A percentile compares a stretch with the other conserved stretches of the same genome.
phyloP scores from a whole-genome alignment of 2,888 invertebrate genomes.

The Hedychridium roseum region DNA sequence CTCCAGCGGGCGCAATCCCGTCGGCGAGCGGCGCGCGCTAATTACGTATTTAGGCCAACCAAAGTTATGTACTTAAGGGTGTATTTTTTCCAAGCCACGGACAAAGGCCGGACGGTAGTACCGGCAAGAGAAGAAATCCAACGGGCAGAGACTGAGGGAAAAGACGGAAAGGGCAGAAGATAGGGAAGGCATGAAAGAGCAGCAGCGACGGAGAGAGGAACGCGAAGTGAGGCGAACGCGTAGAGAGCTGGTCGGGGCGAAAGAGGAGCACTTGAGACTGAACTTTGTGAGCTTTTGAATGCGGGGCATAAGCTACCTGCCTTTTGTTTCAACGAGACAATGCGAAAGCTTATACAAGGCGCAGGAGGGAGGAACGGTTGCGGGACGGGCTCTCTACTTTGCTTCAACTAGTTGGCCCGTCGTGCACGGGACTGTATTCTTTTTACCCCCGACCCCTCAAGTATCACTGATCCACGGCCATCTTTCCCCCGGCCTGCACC shows the following conservation, averaged over 20 bases:
- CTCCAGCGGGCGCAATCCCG: too few relatives aligned
- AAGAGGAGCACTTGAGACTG: conserved; percentile 50
- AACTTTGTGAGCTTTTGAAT: conserved; percentile 55
- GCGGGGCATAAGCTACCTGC: conserved; percentile 50
- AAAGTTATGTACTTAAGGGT: too few relatives aligned
- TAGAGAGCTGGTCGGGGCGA: conserved; percentile 28
- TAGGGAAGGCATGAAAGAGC: conserved; percentile 3
- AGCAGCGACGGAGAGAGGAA: conserved; percentile 1
- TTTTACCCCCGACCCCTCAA: conserved; percentile 32
- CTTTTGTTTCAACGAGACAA: conserved; percentile 55
- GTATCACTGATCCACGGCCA: conserved; percentile 37
- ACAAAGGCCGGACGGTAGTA: too few relatives aligned
- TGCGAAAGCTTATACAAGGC: conserved; percentile 47
- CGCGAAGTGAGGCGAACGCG: conserved; percentile 8
- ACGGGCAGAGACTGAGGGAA: too few relatives aligned
- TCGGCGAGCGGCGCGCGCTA: too few relatives aligned
- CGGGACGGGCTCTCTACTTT: conserved; percentile 31
- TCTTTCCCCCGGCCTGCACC: too few relatives aligned
- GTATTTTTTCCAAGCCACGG: too few relatives aligned
- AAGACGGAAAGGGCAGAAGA: background rate
- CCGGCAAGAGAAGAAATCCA: too few relatives aligned
- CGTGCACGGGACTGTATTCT: conserved; percentile 25
- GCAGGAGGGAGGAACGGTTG: conserved; percentile 9
- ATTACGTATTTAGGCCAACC: too few relatives aligned
- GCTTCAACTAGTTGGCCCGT: conserved; percentile 36